Base-by-base conservation (phyloP, 2,113 vertebrate genomes). In the Mesocricetus auratus region DNA sequence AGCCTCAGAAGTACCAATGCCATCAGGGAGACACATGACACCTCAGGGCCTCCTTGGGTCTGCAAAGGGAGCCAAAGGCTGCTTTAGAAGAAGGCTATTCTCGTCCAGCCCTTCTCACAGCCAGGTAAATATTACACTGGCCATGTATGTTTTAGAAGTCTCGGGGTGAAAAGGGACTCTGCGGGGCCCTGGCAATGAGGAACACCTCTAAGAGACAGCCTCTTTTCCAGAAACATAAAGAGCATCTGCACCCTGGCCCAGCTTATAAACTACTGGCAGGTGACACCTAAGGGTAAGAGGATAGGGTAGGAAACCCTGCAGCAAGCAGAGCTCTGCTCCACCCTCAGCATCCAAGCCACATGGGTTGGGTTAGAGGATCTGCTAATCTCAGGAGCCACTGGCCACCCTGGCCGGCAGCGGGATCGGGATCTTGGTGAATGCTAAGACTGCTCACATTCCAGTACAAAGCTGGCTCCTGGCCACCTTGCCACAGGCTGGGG, bases 81-180 rank as follows among this genome's bases (percentile, higher is more conserved):
- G 19, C 50, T 92, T 97, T 94, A 74, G 93, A 97, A 97, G 86
- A 96, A 11, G 47, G 64, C 64, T 91, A 7, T 90, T 97, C 96
- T 58, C 77, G 94, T 39, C 6, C 21, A 91, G 83, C 91, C 91
- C 93, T 89, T 92, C 86, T 97, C 93, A 94, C 97, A 98, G 97
- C 97, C 98, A 96, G 97, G 96, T 96, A 97, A 98, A 98, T 93
- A 98, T 97, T 95, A 90, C 60, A 75, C 90, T 96, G 29, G 83
- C 93, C 96, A 69, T 90, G 93, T 92, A 95, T 92, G 94, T 94
- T 97, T 94, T 86, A 86, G 94, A 88, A 95, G 42, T 96, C 92
- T 26, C 29, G 62, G 66, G 83, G 91, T 89, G 96, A 97, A 98
- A 98, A 94, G 26, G 96, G 98, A 97, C 92, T 92, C 42, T 89